Percentiles rank a stretch among this genome's conserved stretches.
phyloP scores from a whole-genome alignment of 2,888 invertebrate species.

The Helobdella robusta region DNA sequence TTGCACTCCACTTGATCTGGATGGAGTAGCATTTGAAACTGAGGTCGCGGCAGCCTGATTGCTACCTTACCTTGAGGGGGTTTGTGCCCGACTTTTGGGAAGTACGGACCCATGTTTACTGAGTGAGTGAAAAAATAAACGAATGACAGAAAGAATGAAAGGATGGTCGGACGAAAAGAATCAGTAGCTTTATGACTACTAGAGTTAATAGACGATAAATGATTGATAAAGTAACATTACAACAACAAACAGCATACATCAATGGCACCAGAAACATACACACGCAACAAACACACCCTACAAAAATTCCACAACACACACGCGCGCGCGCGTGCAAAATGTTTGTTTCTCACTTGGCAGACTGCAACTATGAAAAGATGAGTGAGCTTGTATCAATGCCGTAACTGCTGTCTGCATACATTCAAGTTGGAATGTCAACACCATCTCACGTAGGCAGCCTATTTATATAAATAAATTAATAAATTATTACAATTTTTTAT shows the following conservation, averaged over 20 bases:
- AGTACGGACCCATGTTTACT: constrained; percentile 65
- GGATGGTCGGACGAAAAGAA: no score
- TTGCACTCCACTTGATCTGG: constrained; percentile 64
- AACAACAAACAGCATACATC: no score
- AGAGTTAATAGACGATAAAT: no score
- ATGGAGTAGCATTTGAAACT: constrained; percentile 76
- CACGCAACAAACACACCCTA: no score
- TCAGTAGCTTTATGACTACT: no score
- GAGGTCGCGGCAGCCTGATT: constrained; percentile 62
- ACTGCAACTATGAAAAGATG: constrained; percentile 61
- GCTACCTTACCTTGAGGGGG: constrained; percentile 55
- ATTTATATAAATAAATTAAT: background rate
- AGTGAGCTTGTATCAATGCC: constrained; percentile 72
- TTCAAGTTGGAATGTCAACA: constrained; percentile 68
- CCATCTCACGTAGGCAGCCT: constrained; percentile 69
- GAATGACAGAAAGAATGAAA: no score
- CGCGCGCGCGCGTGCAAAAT: no score
- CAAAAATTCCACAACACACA: no score
- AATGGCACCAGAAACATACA: no score
- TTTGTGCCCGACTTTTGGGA: constrained; percentile 62
- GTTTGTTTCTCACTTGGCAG: constrained; percentile 40
- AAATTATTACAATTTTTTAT: background rate
- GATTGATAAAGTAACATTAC: no score
- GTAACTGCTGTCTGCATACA: constrained; percentile 74
- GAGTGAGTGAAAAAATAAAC: no score